Conservation (phyloP, 1,140 invertebrate genomes). For the Bombus fervidus region DNA sequence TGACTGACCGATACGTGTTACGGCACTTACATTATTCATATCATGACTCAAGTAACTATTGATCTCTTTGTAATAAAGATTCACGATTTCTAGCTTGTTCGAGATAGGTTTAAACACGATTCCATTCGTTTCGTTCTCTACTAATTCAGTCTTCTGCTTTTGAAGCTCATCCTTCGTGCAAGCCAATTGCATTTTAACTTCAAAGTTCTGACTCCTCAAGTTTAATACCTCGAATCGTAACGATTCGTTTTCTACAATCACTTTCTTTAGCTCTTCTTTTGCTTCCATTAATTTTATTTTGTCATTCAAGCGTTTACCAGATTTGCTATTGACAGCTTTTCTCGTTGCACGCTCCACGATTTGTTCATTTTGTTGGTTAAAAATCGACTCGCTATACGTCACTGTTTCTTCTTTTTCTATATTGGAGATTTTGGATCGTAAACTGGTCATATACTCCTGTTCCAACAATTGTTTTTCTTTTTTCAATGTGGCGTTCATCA, state of each 20-base stretch:
- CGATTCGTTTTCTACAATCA: conserved; percentile 42
- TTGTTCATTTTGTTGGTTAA: no score
- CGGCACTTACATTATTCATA: no score
- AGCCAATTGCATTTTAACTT: conserved; percentile 30
- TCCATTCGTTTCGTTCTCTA: not conserved
- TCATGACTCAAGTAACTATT: conserved; percentile 10
- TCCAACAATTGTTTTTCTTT: conserved; percentile 30
- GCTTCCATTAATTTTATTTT: conserved; percentile 1
- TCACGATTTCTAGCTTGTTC: conserved; percentile 20
- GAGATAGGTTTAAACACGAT: not conserved
- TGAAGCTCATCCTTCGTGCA: conserved; percentile 17
- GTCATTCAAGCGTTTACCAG: not conserved
- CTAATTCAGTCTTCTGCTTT: not conserved
- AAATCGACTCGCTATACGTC: no score
- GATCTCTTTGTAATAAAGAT: conserved; percentile 30
- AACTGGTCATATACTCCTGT: not conserved
- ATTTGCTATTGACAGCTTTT: not conserved
- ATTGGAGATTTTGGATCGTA: not conserved
- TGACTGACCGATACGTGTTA: not conserved
- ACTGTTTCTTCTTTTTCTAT: not conserved
- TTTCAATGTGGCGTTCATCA: conserved; percentile 35
- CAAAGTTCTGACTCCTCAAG: conserved; percentile 39
- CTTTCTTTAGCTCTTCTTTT: conserved; percentile 42
- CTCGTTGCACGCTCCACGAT: no score
- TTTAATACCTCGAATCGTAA: conserved; percentile 53